Evolutionary conservation across 2,113 vertebrate genomes (phyloP), one percentile per base, ranked within the genome.

Genomic region (Poecilia latipinna): DNA sequence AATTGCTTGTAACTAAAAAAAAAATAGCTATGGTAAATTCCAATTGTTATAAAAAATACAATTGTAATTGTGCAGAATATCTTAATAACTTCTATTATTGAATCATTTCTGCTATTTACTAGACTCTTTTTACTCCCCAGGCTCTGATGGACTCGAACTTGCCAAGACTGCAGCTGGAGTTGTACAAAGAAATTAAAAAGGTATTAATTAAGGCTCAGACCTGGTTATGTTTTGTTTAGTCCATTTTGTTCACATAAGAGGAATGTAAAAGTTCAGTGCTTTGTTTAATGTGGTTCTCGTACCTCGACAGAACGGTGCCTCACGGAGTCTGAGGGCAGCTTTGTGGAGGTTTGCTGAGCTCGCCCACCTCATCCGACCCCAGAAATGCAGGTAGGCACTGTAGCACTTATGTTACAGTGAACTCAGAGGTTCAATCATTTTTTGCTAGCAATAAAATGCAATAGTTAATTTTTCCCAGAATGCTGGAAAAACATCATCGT

Each of bases 151-250:
- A 99, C 87, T 98, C 97, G 15, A 98, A 95, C 87, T 93, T 99
- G 79, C 97, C 98, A 1, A 91, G 98, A 85, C 92, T 99, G 61
- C 98, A 99, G 88, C 90, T 99, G 61, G 98, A 99, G 74, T 94
- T 99, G 6, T 99, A 99, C 85, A 99, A 99, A 94, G 98, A 99
- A 90, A 97, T 99, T 79, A 99, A 99, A 94, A 99, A 99, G 97
- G 98, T 98, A 87, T 72, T 31, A 4, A 31, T 75, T 35, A 10
- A 48, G 28, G 63, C 1, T 42, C 12, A 4, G 39, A 28, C 15
- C 5, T 39, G 5, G 7, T 57, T 2, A 44, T 17, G 28, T 19
- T 44, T 68, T 68, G 39, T 24, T 60, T 13, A 17, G 33, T 33
- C 33, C 17, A 32, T 33, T 19, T 33, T 19, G 7, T 6, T 64